phyloP scores from a whole-genome alignment of 2,888 invertebrate genomes.

The Euclidia mi region DNA sequence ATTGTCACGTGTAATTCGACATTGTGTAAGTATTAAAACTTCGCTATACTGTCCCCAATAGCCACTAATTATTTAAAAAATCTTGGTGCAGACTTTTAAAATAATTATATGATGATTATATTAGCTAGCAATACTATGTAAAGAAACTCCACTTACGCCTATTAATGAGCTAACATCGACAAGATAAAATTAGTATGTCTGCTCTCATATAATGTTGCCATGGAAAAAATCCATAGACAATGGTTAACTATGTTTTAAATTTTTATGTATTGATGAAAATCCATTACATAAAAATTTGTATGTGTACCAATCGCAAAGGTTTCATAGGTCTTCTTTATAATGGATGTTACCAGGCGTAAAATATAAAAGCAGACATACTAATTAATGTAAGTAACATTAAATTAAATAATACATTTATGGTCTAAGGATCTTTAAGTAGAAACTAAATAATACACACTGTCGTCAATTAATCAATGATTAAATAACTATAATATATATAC shows the following conservation, averaged over 20 bases:
- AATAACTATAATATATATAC: no score
- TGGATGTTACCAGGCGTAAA: neutral
- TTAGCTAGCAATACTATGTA: conserved; percentile 30
- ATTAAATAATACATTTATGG: conserved; percentile 42
- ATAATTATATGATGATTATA: conserved; percentile 31
- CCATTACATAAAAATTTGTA: no score
- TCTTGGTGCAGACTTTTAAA: conserved; percentile 32
- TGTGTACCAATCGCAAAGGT: no score
- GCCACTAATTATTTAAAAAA: conserved; percentile 9
- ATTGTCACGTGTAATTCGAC: no score
- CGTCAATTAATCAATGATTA: conserved; percentile 1
- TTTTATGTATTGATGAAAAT: no score
- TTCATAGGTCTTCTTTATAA: no score
- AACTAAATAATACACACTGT: conserved; percentile 34
- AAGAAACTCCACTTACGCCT: conserved; percentile 55
- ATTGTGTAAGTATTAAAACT: neutral
- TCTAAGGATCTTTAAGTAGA: conserved; percentile 36
- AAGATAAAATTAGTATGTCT: conserved; percentile 58
- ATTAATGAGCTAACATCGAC: conserved; percentile 63
- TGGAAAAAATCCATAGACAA: conserved; percentile 4
- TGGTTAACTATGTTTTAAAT: no score
- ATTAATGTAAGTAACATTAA: conserved; percentile 45
- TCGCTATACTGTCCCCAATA: conserved; percentile 23
- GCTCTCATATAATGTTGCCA: conserved; percentile 27
- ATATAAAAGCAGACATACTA: conserved; percentile 53